Conservation (phyloP, 2,888 invertebrate species). For the Tipula lateralis region DNA sequence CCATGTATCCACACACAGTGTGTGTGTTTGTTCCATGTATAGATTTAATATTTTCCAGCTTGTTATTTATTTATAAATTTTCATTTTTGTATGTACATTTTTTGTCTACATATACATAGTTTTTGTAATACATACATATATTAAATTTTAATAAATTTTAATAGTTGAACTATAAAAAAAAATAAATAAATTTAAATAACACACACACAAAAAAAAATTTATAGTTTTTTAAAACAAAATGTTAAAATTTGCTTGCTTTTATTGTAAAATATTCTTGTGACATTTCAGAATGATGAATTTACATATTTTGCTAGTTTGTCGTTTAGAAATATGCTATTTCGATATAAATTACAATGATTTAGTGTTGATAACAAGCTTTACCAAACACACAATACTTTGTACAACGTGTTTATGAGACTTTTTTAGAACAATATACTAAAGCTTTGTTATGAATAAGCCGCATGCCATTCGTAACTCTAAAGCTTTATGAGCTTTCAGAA, state of each 20-base stretch:
- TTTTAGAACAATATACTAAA: background rate
- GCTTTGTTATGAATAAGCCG: too few relatives aligned
- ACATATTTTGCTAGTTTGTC: constrained; percentile 11
- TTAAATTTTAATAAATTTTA: constrained; percentile 24
- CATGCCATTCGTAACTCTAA: too few relatives aligned
- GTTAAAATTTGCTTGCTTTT: background rate
- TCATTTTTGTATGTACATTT: background rate
- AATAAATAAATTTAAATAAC: constrained; percentile 24
- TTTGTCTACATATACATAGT: background rate
- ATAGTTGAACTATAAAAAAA: background rate
- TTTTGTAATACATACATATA: background rate
- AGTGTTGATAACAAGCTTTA: background rate
- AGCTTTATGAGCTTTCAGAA: too few relatives aligned
- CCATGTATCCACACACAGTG: background rate
- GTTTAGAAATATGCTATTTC: background rate
- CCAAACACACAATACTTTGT: background rate
- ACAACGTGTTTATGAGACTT: background rate
- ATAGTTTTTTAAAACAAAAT: background rate
- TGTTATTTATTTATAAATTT: constrained; percentile 24
- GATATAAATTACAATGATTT: background rate
- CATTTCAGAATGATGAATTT: background rate
- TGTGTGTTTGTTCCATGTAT: background rate
- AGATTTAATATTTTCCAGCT: constrained; percentile 1
- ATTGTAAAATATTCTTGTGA: background rate
- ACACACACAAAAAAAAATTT: background rate